Evolutionary conservation across 2,113 vertebrate species (phyloP), one percentile per base, ranked within the genome.

Genomic region (Platysteira castanea): DNA sequence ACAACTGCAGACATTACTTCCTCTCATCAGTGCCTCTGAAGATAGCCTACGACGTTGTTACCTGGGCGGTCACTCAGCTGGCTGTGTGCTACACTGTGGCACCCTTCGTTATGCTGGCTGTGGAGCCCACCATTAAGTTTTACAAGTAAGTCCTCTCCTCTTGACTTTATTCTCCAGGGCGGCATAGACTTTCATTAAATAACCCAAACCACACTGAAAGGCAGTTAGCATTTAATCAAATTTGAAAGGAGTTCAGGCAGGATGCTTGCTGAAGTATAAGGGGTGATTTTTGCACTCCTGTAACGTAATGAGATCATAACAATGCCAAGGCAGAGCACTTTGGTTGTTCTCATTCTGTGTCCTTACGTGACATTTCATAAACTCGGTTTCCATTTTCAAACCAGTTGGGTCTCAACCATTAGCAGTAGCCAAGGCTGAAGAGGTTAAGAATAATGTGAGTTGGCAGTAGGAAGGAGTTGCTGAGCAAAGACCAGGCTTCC

Each of bases 61-160:
- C 98, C 37, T 98, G 98, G 98, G 87, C 80, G 1, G 88, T 71
- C 80, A 98, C 98, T 15, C 98, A 98, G 35, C 87, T 98, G 91
- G 97, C 98, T 0, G 96, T 98, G 52, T 97, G 97, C 26, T 98
- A 98, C 77, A 98, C 97, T 0, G 98, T 97, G 1, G 98, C 98
- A 1, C 98, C 98, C 0, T 98, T 98, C 8, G 98, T 98, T 19
- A 73, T 98, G 95, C 64, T 98, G 94, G 98, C 98, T 3, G 94
- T 98, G 10, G 98, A 98, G 73, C 98, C 98, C 14, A 96, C 98
- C 1, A 90, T 98, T 93, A 97, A 96, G 71, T 96, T 98, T 35
- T 98, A 98, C 95, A 98, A 92, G 98, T 98, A 97, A 97, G 98
- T 97, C 35, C 59, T 37, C 11, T 7, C 20, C 31, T 47, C 37